Percentiles rank a stretch among this genome's conserved stretches.
Conservation (phyloP, 1,140 invertebrate genomes). For the Drosophila littoralis region DNA sequence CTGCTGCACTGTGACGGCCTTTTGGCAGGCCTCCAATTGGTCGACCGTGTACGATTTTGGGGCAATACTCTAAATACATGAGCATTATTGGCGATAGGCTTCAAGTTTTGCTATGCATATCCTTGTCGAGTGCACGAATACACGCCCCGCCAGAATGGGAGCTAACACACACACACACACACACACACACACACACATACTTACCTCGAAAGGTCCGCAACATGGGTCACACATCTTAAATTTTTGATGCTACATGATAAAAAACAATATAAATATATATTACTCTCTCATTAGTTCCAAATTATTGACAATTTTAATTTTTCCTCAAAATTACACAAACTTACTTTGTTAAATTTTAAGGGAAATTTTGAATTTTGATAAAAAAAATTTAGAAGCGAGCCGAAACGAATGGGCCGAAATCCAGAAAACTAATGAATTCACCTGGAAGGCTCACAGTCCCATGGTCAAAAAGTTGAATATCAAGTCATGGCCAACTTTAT, state of each 20-base stretch:
- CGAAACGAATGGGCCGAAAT: slow-evolving; percentile 46
- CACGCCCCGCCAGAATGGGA: neutral
- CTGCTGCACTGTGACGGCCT: slow-evolving; percentile 71
- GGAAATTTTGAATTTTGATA: slow-evolving; percentile 15
- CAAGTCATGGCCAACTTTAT: neutral
- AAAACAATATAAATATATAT: slow-evolving; percentile 3
- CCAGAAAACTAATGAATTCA: slow-evolving; percentile 33
- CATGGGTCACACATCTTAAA: slow-evolving; percentile 72
- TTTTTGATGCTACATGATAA: slow-evolving; percentile 34
- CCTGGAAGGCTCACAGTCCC: neutral
- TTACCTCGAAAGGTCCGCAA: slow-evolving; percentile 79
- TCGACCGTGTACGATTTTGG: too few species aligned
- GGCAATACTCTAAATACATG: too few species aligned
- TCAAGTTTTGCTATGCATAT: slow-evolving; percentile 2
- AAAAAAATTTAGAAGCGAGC: slow-evolving; percentile 39
- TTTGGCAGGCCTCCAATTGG: too few species aligned
- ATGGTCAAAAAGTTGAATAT: neutral
- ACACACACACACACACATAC: slow-evolving; percentile 2
- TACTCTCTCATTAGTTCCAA: neutral
- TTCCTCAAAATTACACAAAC: neutral
- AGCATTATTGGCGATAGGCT: too few species aligned
- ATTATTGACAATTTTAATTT: too few species aligned
- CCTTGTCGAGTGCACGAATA: slow-evolving; percentile 8
- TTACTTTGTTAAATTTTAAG: slow-evolving; percentile 36
- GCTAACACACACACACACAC: too few species aligned